Base-by-base conservation (phyloP, 1,140 invertebrate species). In the Lucilia cuprina region DNA sequence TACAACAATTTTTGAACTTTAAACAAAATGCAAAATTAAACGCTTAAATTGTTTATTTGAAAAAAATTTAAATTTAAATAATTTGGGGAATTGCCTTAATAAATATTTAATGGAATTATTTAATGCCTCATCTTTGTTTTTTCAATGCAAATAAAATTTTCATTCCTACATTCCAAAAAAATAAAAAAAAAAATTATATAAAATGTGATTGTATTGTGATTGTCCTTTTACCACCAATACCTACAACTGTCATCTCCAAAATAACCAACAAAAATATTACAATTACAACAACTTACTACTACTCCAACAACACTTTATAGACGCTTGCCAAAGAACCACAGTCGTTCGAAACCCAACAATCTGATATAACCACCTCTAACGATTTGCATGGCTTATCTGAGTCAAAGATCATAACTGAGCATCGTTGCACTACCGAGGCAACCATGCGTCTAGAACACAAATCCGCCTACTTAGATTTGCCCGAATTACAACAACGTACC, bases 381-480 rank as follows among this genome's bases (percentile, higher is more conserved):
- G 90, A 91, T 86, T 84, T 89, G 85, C 90, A 90, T 87, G 89
- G 90, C 86, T 85, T 90, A 82, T 87, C 87, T 84, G 90, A 91
- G 87, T 89, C 90, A 86, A 91, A 90, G 85, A 88, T 91, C 55
- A 89, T 89, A 85, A 91, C 89, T 87, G 89, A 91, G 88, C 90
- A 90, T 88, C 89, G 88, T 90, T 89, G 89, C 87, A 91, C 89
- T 82, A 91, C 90, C 83, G 90, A 90, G 87, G 89, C 90, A 87
- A 91, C 90, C 74, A 91, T 91, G 88, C 90, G 89, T 87, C 88
- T 91, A 88, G 90, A 91, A 86, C 90, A 91, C 86, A 91, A 91
- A 85, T 88, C 89, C 86, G 86, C 87, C 30, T 88, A 87, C 60
- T 85, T 89, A 80, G 90, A 91, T 84, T 87, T 91, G 85, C 89